phyloP scores from a whole-genome alignment of 2,113 vertebrate species.

The Etheostoma cragini region DNA sequence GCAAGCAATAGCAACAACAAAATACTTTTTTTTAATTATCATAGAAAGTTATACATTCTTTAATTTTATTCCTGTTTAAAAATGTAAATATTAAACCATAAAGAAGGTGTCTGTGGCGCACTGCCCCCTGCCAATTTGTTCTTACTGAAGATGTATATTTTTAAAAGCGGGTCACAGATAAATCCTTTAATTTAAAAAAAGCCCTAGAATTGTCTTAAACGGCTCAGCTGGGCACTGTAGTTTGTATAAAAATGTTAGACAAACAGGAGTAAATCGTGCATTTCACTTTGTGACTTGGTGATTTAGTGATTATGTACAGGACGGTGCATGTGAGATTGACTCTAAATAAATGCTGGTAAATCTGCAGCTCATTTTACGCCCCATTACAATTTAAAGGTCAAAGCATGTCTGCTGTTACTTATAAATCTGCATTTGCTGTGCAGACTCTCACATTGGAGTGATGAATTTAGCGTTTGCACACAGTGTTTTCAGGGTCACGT shows the following conservation, averaged over 20 bases:
- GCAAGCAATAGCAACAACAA: not conserved
- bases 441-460: constrained; percentile 25
- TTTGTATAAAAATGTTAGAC: not conserved
- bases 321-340: not conserved
- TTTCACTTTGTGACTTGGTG: not conserved
- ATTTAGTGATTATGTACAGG: not conserved
- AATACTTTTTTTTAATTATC: not conserved
- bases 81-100: not conserved
- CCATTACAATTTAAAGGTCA: constrained; percentile 72
- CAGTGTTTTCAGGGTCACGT: constrained; percentile 39
- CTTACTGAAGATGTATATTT: not conserved
- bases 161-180: not conserved
- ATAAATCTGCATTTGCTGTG: constrained; percentile 42
- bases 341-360: constrained; percentile 44
- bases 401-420: constrained; percentile 23
- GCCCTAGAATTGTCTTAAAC: not conserved
- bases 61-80: not conserved
- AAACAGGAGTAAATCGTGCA: not conserved
- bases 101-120: not conserved
- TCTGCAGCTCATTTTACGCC: constrained; percentile 65
- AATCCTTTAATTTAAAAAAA: not conserved
- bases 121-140: not conserved
- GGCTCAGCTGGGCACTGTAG: not conserved
- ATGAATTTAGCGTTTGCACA: constrained; percentile 18
- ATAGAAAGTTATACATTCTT: not conserved